phyloP scores from a whole-genome alignment of 2,888 invertebrate species.

The Druceiella hillmani region DNA sequence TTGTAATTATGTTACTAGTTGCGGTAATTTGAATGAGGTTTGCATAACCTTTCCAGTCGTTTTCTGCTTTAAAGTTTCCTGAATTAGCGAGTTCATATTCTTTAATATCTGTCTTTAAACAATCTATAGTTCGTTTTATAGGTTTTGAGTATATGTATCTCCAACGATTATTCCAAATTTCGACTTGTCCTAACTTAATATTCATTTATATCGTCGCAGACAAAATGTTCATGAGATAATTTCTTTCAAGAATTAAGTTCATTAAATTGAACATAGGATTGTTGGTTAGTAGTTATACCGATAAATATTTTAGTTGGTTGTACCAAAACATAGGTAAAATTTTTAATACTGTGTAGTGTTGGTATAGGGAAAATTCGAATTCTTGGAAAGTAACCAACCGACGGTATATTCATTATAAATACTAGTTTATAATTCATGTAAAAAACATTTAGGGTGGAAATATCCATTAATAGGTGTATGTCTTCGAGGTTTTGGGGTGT shows the following conservation, averaged over 20 bases:
- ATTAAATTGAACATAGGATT: conserved; percentile 1
- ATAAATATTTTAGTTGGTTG: neutral
- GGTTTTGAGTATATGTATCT: no score
- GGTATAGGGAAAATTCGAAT: conserved; percentile 1
- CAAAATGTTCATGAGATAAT: neutral
- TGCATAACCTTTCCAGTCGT: no score
- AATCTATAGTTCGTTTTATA: no score
- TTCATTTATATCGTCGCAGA: neutral
- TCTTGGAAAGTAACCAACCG: no score
- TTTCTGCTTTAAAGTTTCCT: no score
- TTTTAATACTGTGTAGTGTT: neutral
- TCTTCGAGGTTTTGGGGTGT: conserved; percentile 8
- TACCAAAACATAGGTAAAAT: neutral
- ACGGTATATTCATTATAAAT: conserved; percentile 4
- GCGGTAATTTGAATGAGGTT: no score
- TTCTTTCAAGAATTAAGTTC: neutral
- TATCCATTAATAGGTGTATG: conserved; percentile 11
- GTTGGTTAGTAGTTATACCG: neutral
- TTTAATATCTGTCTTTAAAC: no score
- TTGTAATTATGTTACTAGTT: no score
- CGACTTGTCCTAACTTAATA: no score
- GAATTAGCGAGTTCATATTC: no score
- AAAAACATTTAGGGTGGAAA: conserved; percentile 7
- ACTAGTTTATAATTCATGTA: conserved; percentile 9
- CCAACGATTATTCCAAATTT: no score